A percentile compares a stretch with the other conserved stretches of the same genome.
phyloP scores from a whole-genome alignment of 53 echinoderm and acorn worm species.

The Pentamera pediparva region DNA sequence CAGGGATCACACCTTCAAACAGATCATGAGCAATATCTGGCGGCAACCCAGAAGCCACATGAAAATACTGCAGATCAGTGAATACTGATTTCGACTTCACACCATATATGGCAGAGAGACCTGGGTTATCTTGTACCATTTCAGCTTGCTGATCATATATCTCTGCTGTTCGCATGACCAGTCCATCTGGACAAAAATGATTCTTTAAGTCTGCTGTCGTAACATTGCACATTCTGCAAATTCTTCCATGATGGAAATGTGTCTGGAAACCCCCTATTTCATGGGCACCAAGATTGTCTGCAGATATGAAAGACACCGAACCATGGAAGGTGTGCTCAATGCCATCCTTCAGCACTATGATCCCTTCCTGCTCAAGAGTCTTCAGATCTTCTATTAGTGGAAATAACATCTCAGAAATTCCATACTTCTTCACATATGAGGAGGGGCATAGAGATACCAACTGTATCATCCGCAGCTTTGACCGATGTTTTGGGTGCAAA shows the following conservation, averaged over 20 bases:
- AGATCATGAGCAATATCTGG: conserved; percentile 1
- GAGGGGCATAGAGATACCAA: conserved; percentile 10
- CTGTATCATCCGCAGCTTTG: conserved; percentile 7
- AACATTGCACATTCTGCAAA: conserved; percentile 11
- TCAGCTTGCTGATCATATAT: conserved; percentile 5
- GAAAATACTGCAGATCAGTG: conserved; percentile 6
- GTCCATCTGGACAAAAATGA: conserved; percentile 8
- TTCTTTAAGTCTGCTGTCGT: conserved; percentile 1
- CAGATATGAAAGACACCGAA: conserved; percentile 18
- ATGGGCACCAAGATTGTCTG: conserved; percentile 25
- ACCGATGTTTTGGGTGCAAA: conserved; percentile 4
- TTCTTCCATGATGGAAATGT: conserved; percentile 19
- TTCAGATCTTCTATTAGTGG: conserved; percentile 25
- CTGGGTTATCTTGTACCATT: background rate
- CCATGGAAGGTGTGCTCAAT: conserved; percentile 14
- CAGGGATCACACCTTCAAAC: conserved; percentile 21
- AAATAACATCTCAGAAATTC: background rate
- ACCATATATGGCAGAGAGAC: background rate
- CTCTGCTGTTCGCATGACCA: background rate
- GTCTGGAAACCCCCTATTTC: conserved; percentile 31
- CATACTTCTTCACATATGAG: conserved; percentile 17
- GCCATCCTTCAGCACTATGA: conserved; percentile 10
- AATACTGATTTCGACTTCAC: background rate
- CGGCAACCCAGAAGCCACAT: conserved; percentile 13
- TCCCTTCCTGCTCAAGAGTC: conserved; percentile 14